These are phyloP conservation scores for Pissodes strobi DNA, from an alignment of 1,140 invertebrate genomes.

Conservation along the genomic window DNA sequence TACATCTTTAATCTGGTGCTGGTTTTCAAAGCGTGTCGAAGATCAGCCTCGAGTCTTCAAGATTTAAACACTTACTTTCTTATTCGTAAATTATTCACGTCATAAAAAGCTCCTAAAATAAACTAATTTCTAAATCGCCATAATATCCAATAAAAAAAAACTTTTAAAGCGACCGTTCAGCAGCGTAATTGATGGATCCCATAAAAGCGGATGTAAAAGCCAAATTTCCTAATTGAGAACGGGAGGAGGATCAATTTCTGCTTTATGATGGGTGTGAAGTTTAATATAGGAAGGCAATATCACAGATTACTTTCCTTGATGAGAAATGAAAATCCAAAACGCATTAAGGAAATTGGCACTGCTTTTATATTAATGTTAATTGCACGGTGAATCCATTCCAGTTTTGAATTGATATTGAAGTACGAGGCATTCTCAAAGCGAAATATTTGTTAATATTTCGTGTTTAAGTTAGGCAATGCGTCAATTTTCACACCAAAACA, in stretches of 20 bases:
- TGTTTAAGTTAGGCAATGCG: too few relatives aligned
- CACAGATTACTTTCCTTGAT: slow-evolving; percentile 55
- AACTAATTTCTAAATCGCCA: slow-evolving; percentile 22
- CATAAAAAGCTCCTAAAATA: not conserved
- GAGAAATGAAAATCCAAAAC: slow-evolving; percentile 56
- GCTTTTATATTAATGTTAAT: slow-evolving; percentile 56
- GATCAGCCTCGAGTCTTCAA: too few relatives aligned
- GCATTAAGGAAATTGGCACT: slow-evolving; percentile 55
- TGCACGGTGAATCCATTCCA: slow-evolving; percentile 46
- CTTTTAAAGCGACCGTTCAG: slow-evolving; percentile 20
- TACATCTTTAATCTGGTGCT: too few relatives aligned
- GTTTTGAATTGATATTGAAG: slow-evolving; percentile 50
- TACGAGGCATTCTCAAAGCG: slow-evolving; percentile 6
- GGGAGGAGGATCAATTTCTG: slow-evolving; percentile 49
- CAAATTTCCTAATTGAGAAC: slow-evolving; percentile 54
- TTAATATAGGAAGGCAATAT: slow-evolving; percentile 55
- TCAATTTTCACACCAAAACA: too few relatives aligned
- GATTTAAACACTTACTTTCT: too few relatives aligned
- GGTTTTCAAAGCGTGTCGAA: too few relatives aligned
- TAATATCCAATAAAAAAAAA: slow-evolving; percentile 25
- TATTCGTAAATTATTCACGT: too few relatives aligned
- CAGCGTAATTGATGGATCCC: slow-evolving; percentile 44
- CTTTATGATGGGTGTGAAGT: slow-evolving; percentile 54
- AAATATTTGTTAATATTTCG: too few relatives aligned
- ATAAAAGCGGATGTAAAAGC: slow-evolving; percentile 51